A percentile compares a stretch with the other conserved stretches of the same genome.
phyloP scores from a whole-genome alignment of 1,140 invertebrate species.

The Dendrolimus punctatus region DNA sequence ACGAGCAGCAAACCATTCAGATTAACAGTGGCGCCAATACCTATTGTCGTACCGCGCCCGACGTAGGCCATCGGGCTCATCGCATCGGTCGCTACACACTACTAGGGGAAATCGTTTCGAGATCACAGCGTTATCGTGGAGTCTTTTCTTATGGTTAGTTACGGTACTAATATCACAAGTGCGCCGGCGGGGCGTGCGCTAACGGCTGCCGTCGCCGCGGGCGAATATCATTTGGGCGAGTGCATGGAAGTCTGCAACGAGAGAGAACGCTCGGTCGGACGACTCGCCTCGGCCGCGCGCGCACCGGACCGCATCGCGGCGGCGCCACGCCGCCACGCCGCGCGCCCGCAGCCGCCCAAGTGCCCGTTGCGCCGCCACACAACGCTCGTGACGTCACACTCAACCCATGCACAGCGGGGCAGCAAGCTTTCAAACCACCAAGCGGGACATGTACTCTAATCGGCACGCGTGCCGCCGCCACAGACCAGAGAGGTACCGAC shows the following conservation, averaged over 20 bases:
- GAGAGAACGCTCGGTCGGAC: conserved; percentile 60
- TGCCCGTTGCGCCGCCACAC: conserved; percentile 3
- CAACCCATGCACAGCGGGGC: conserved; percentile 18
- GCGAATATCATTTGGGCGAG: conserved; percentile 80
- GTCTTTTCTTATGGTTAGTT: conserved; percentile 52
- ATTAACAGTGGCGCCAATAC: conserved; percentile 47
- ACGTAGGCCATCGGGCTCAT: conserved; percentile 30
- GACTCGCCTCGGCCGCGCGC: conserved; percentile 16
- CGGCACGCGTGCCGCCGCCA: no score
- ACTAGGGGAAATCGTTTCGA: conserved; percentile 49
- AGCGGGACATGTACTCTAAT: conserved; percentile 7
- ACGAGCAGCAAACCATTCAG: conserved; percentile 70
- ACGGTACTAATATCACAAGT: conserved; percentile 45
- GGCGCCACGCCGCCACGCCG: conserved; percentile 5
- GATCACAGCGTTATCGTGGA: conserved; percentile 56
- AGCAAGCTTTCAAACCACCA: conserved; percentile 12
- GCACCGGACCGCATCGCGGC: not conserved
- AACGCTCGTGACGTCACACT: no score
- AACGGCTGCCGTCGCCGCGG: conserved; percentile 74
- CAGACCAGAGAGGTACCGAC: no score
- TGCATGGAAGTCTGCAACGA: conserved; percentile 81
- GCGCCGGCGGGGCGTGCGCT: conserved; percentile 36
- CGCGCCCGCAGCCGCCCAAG: conserved; percentile 4
- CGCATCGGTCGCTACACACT: conserved; percentile 35
- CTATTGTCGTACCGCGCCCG: conserved; percentile 38